Evolutionary conservation across 2,797 vertebrate genomes (phyloP).

Genomic region (Corythornis leucogaster): DNA sequence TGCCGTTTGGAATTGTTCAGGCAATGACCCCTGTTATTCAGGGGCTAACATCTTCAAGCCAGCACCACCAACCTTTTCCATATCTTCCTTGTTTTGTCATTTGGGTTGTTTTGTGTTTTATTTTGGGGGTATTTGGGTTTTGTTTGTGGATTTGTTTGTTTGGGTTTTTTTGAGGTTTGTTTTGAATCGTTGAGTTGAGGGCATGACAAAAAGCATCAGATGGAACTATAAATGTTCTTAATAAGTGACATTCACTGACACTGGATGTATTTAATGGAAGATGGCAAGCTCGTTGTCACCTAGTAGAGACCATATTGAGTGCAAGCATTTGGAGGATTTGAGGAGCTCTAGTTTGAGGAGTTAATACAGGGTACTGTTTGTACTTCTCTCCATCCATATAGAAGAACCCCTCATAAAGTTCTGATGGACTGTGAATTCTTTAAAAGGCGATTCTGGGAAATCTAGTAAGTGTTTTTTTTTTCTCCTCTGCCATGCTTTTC

Average conservation of each 20-base stretch:
- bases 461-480: background rate
- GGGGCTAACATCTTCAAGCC: background rate
- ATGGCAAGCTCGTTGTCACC: background rate
- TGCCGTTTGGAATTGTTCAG: background rate
- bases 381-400: background rate
- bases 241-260: background rate
- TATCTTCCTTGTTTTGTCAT: background rate
- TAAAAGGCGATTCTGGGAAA: background rate
- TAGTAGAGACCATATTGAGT: background rate
- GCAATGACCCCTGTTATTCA: slow-evolving; percentile 7
- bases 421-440: background rate
- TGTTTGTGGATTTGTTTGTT: background rate
- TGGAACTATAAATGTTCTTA: background rate
- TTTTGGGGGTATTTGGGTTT: background rate
- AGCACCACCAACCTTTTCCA: background rate
- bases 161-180: background rate
- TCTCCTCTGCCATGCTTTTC: background rate
- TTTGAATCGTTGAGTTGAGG: background rate
- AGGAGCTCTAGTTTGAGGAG: background rate
- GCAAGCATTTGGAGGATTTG: background rate
- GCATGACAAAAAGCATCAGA: background rate
- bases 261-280: background rate
- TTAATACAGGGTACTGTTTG: background rate
- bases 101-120: background rate
- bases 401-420: background rate